Conservation (phyloP, 2,113 vertebrate species). For the Litocranius walleri region DNA sequence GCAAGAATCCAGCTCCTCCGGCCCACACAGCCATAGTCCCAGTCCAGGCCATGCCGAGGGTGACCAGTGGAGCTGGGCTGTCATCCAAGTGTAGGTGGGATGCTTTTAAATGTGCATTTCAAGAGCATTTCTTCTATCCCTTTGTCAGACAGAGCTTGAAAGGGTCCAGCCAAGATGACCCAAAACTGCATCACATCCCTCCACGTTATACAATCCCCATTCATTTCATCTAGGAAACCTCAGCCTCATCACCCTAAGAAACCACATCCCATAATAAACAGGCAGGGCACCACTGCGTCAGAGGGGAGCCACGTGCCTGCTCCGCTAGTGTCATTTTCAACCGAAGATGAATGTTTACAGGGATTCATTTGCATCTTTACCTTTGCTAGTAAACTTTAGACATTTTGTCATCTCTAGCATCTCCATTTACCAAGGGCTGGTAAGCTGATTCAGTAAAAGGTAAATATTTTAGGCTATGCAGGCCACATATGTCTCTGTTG, state of each 20-base stretch:
- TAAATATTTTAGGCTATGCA: background rate
- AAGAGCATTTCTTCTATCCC: background rate
- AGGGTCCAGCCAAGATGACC: background rate
- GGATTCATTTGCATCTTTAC: background rate
- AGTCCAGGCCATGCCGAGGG: background rate
- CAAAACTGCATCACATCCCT: background rate
- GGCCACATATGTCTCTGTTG: background rate
- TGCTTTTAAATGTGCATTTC: background rate
- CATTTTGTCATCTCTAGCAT: background rate
- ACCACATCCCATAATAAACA: background rate
- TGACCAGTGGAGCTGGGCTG: too few species aligned
- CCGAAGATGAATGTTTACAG: background rate
- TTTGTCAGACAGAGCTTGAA: background rate
- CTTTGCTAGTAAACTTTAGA: background rate
- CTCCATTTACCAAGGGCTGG: background rate
- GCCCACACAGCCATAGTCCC: accelerated
- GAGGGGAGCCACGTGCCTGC: background rate
- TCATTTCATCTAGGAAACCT: background rate
- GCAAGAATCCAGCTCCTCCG: background rate
- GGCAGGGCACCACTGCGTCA: background rate
- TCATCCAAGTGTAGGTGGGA: too few species aligned
- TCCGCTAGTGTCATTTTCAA: background rate
- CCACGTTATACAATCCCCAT: too few species aligned
- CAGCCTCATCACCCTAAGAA: too few species aligned
- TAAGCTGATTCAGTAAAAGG: background rate